Evolutionary conservation across 1,140 invertebrate genomes (phyloP).

Genomic region (Propsilocerus akamusi): DNA sequence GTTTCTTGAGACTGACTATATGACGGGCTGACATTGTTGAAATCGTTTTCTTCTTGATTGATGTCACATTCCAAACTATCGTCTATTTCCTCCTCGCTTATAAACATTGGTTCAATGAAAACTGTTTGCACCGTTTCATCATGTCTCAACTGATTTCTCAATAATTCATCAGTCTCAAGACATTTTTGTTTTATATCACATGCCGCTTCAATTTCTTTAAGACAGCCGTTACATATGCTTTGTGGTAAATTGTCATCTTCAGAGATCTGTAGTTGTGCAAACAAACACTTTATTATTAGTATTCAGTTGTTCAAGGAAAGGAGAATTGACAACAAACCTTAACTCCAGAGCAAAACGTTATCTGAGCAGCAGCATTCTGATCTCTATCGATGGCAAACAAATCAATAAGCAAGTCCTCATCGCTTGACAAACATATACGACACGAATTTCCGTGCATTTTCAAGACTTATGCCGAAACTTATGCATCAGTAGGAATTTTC

Average conservation of each 20-base stretch:
- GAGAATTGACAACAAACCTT: too few species aligned
- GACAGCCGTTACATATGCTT: neutral
- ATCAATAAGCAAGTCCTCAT: neutral
- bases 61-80: too few species aligned
- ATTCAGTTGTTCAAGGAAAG: neutral
- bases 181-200: neutral
- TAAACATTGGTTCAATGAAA: too few species aligned
- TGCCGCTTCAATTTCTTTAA: neutral
- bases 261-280: neutral
- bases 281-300: neutral
- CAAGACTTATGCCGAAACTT: too few species aligned
- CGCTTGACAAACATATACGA: neutral
- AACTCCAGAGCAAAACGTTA: neutral
- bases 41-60: too few species aligned
- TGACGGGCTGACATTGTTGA: too few species aligned
- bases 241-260: neutral
- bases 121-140: neutral
- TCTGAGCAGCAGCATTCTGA: too few species aligned
- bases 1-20: too few species aligned
- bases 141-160: neutral
- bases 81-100: too few species aligned
- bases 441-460: too few species aligned
- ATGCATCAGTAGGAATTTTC: too few species aligned
- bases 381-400: neutral
- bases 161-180: neutral